phyloP scores from a whole-genome alignment of 2,113 vertebrate species.

The Nothobranchius furzeri region DNA sequence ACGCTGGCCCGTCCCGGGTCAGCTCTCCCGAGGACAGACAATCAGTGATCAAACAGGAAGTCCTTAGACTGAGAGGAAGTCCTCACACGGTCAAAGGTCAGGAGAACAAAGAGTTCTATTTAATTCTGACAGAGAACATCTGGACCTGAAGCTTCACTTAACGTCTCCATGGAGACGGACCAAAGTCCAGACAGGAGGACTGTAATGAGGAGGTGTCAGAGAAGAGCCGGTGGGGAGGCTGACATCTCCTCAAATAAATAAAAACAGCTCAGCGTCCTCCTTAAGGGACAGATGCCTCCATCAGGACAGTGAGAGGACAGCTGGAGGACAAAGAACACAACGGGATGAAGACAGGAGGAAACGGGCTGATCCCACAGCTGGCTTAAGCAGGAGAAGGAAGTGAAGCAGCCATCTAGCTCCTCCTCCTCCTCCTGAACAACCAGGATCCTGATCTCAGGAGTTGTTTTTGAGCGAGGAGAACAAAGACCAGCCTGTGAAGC shows the following conservation, averaged over 20 bases:
- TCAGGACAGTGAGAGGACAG: conserved; percentile 13
- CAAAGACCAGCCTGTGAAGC: conserved; percentile 6
- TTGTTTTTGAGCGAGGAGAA: not conserved
- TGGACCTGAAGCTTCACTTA: not conserved
- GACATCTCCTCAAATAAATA: conserved; percentile 1
- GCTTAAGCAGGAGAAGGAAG: not conserved
- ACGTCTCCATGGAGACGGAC: not conserved
- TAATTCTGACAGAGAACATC: not conserved
- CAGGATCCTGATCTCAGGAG: conserved; percentile 24
- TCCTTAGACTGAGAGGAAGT: too few relatives aligned
- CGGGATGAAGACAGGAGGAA: too few relatives aligned
- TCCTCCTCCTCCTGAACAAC: conserved; percentile 46
- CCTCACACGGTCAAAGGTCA: too few relatives aligned
- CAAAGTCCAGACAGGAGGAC: conserved; percentile 2
- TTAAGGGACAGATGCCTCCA: conserved; percentile 31
- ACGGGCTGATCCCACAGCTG: too few relatives aligned
- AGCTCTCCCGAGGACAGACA: too few relatives aligned
- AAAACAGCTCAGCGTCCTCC: conserved; percentile 23
- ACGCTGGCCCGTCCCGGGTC: too few relatives aligned
- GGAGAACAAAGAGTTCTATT: too few relatives aligned
- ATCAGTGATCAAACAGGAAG: not conserved
- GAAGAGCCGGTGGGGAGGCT: not conserved
- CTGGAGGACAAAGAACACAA: too few relatives aligned
- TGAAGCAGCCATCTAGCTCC: not conserved
- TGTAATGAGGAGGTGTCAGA: conserved; percentile 2